Evolutionary conservation across 2,888 invertebrate genomes (phyloP), one percentile per base, ranked within the genome.

Genomic region (Xestia sexstrigata): DNA sequence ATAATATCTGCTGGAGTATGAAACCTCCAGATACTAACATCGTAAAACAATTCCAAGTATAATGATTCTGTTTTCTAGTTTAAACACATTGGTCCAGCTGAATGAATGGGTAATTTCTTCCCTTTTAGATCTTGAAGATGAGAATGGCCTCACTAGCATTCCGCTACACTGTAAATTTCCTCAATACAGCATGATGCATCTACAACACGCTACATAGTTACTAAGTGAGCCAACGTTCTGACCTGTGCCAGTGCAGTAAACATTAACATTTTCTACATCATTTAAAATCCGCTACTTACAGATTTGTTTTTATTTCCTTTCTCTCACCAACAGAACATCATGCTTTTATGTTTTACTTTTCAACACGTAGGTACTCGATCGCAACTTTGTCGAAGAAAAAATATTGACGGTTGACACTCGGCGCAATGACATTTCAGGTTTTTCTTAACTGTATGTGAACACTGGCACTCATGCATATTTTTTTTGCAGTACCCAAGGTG

Each of bases 261-360:
- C 60, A 84, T 77, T 74, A 80, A 83, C 71, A 81, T 81, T 84
- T 74, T 76, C 76, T 82, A 73, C 78, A 77, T 76, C 69, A 76
- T 80, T 74, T 76, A 74, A 82, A 85, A 65, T 75, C 76, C 83
- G 76, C 78, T 86, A 76, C 52, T 74, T 67, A 72, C 71, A 76
- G 76, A 76, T 78, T 76, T 81, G 74, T 71, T 85, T 79, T 87
- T 86, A 70, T 86, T 86, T 75, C 76, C 74, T 85, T 87, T 85
- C 86, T 85, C 75, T 76, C n/a, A 67, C 58, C 42, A 81, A 49
- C 26, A 65, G 26, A 69, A 70, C 52, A 73, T 85, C 82, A 70
- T 47, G 35, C 69, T 78, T 78, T 79, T 78, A 73, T 74, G 74
- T 80, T 74, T 78, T 69, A 78, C 65, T 83, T 70, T 70, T 49